These are phyloP conservation scores for Ictalurus punctatus DNA, from an alignment of 2,113 vertebrate species.

Conservation along the genomic window DNA sequence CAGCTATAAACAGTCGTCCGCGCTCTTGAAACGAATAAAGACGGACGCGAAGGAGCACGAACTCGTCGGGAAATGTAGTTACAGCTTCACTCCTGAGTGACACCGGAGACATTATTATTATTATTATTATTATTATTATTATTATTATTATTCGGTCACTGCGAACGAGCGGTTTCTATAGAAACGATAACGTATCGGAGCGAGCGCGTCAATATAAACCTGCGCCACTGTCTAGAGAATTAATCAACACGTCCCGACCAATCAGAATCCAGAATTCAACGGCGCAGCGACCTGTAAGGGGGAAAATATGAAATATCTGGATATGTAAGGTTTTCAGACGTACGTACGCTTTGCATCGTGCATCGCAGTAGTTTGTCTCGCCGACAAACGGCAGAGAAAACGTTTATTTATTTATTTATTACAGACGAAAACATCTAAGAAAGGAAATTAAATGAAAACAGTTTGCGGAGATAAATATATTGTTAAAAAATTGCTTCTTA, in stretches of 20 bases:
- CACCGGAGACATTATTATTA: too few species aligned
- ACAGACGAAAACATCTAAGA: neutral
- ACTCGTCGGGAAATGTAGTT: too few species aligned
- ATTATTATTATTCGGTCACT: neutral
- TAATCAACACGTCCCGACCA: neutral
- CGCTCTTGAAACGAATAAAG: too few species aligned
- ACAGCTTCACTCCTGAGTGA: too few species aligned
- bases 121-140: too few species aligned
- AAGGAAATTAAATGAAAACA: neutral
- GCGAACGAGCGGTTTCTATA: neutral
- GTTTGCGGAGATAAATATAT: neutral
- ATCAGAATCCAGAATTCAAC: neutral
- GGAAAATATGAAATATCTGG: neutral
- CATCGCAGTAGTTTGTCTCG: neutral
- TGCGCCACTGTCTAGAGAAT: neutral
- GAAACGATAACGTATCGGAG: neutral
- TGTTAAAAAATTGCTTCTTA: too few species aligned
- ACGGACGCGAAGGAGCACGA: too few species aligned
- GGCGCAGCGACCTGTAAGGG: neutral
- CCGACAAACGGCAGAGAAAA: neutral
- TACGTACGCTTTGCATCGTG: neutral
- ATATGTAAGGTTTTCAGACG: neutral
- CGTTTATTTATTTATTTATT: neutral
- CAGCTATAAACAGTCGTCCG: too few species aligned
- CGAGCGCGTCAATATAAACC: neutral